Conservation (phyloP, 2,797 vertebrate species). For the Helarctos malayanus region DNA sequence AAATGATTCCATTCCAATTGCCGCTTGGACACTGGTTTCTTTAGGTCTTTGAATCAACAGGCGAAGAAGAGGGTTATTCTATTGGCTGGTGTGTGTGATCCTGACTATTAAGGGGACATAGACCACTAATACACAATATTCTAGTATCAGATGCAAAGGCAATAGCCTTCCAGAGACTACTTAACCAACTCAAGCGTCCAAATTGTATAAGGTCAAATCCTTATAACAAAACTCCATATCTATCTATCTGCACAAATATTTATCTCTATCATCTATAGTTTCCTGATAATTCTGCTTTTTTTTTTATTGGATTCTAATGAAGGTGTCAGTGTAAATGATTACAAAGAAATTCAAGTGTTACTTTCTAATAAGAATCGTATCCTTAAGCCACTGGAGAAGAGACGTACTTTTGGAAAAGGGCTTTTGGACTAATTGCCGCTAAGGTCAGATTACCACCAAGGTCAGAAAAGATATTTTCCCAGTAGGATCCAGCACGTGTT, state of each 20-base stretch:
- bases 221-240: neutral
- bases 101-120: neutral
- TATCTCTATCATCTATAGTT: neutral
- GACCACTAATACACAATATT: neutral
- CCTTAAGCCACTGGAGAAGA: constrained; percentile 45
- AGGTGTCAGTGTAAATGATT: neutral
- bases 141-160: neutral
- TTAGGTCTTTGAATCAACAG: neutral
- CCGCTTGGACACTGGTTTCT: neutral
- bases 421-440: constrained; percentile 15
- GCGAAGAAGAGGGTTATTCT: neutral
- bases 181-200: neutral
- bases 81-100: neutral
- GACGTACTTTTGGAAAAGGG: neutral
- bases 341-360: constrained; percentile 28
- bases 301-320: neutral
- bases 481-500: neutral
- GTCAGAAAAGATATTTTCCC: constrained; percentile 43
- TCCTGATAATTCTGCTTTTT: neutral
- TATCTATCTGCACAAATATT: neutral
- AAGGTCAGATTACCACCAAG: neutral
- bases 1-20: neutral
- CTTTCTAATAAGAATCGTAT: constrained; percentile 43
- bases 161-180: neutral
- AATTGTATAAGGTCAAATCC: neutral